A percentile compares a stretch with the other conserved stretches of the same genome.
phyloP scores from a whole-genome alignment of 2,113 vertebrate genomes.

The Rhabdornis inornatus region DNA sequence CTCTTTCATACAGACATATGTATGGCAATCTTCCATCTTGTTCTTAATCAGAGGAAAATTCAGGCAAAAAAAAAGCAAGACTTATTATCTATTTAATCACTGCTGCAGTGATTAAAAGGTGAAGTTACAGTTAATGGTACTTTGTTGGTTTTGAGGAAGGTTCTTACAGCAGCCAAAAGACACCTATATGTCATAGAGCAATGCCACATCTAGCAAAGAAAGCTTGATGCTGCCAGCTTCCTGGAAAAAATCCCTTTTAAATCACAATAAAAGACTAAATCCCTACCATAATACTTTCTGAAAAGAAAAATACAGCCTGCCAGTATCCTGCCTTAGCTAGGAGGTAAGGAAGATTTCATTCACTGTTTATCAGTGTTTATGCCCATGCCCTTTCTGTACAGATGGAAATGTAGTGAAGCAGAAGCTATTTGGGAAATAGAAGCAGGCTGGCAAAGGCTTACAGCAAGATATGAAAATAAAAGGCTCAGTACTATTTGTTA shows the following conservation, averaged over 20 bases:
- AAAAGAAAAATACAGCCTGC: slow-evolving; percentile 56
- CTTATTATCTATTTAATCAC: neutral
- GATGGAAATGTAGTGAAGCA: slow-evolving; percentile 56
- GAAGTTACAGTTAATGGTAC: neutral
- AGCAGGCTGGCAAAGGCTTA: slow-evolving; percentile 31
- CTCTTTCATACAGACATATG: neutral
- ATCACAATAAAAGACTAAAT: slow-evolving; percentile 61
- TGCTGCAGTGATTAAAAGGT: neutral
- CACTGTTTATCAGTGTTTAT: slow-evolving; percentile 59
- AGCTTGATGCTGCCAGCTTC: neutral
- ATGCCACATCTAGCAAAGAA: neutral
- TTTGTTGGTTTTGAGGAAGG: neutral
- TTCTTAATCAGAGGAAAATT: neutral
- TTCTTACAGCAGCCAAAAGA: neutral
- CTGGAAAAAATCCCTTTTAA: slow-evolving; percentile 45
- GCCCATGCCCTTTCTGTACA: slow-evolving; percentile 50
- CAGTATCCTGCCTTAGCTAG: slow-evolving; percentile 25
- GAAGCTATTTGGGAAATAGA: slow-evolving; percentile 46
- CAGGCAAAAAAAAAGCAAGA: neutral
- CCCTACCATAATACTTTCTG: slow-evolving; percentile 46
- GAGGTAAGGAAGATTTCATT: slow-evolving; percentile 56
- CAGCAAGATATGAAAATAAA: slow-evolving; percentile 36
- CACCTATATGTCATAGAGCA: neutral
- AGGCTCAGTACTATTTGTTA: neutral
- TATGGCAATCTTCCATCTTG: neutral